A percentile compares a stretch with the other conserved stretches of the same genome.
Evolutionary conservation across 2,888 invertebrate genomes (phyloP).

Genomic region (Neria commutata): DNA sequence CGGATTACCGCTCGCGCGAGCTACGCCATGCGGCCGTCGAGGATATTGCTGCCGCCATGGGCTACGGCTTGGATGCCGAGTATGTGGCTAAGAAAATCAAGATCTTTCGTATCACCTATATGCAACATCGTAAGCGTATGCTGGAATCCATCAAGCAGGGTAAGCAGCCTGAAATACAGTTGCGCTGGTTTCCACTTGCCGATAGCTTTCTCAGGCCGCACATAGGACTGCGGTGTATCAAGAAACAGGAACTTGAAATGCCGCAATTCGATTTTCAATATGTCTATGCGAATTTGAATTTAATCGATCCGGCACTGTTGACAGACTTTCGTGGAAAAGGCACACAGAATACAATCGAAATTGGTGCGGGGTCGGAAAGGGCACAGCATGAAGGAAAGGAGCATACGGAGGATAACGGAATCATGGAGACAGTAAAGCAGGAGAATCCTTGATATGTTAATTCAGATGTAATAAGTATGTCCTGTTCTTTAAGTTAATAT

Average conservation of each 20-base stretch:
- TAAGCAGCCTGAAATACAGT: constrained; percentile 36
- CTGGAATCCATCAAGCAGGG: constrained; percentile 35
- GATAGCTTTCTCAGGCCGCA: constrained; percentile 44
- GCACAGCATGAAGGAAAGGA: too few species aligned
- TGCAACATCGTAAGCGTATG: constrained; percentile 44
- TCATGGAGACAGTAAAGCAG: too few species aligned
- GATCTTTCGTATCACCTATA: constrained; percentile 47
- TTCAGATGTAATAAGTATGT: too few species aligned
- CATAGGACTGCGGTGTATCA: constrained; percentile 41
- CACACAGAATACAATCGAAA: constrained; percentile 39
- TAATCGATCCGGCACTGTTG: constrained; percentile 42
- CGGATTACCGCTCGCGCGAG: constrained; percentile 38
- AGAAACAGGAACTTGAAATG: constrained; percentile 37
- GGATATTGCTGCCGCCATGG: constrained; percentile 46
- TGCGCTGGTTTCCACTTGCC: constrained; percentile 44
- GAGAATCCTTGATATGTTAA: too few species aligned
- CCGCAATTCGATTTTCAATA: constrained; percentile 44
- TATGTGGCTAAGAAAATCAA: constrained; percentile 44
- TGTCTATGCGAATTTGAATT: constrained; percentile 42
- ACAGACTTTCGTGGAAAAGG: constrained; percentile 41
- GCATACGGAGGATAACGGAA: too few species aligned
- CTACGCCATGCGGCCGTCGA: constrained; percentile 41
- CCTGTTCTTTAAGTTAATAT: too few species aligned
- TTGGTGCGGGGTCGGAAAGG: constrained; percentile 1
- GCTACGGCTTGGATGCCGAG: constrained; percentile 35